Percentiles rank a stretch among this genome's conserved stretches.
Conservation (phyloP, 1,140 invertebrate genomes). For the Asobara japonica region DNA sequence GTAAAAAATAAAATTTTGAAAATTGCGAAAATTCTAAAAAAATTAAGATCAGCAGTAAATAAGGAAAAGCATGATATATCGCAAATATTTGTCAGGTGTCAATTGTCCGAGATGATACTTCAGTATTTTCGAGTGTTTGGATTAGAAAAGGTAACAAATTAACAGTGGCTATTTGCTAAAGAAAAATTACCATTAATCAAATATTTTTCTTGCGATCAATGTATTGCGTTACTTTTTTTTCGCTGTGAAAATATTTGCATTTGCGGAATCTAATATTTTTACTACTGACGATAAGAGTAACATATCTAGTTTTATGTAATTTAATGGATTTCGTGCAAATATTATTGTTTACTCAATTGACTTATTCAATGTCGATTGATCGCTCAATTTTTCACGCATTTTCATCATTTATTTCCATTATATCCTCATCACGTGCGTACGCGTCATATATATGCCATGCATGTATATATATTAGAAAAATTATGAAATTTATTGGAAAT, state of each 20-base stretch:
- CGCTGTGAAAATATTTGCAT: not conserved
- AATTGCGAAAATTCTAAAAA: too few species aligned
- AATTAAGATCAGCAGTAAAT: too few species aligned
- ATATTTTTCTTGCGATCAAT: conserved; percentile 8
- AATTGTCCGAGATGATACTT: conserved; percentile 42
- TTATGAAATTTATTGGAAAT: too few species aligned
- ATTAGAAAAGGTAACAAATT: conserved; percentile 47
- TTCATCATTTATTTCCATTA: not conserved
- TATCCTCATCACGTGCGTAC: too few species aligned
- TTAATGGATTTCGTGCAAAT: not conserved
- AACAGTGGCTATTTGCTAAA: conserved; percentile 23
- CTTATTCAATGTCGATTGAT: not conserved
- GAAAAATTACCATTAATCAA: not conserved
- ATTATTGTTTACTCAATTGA: not conserved
- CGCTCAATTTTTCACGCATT: not conserved
- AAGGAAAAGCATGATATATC: too few species aligned
- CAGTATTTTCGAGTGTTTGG: conserved; percentile 42
- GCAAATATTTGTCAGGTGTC: conserved; percentile 47
- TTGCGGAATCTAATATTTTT: conserved; percentile 15
- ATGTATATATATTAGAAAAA: too few species aligned
- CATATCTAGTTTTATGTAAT: conserved; percentile 22
- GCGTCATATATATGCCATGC: too few species aligned
- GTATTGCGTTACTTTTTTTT: not conserved
- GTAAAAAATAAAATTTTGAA: too few species aligned
- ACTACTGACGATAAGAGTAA: not conserved